Evolutionary conservation across 1,140 invertebrate species (phyloP), one percentile per base, ranked within the genome.

Genomic region (Eufriesea mexicana): DNA sequence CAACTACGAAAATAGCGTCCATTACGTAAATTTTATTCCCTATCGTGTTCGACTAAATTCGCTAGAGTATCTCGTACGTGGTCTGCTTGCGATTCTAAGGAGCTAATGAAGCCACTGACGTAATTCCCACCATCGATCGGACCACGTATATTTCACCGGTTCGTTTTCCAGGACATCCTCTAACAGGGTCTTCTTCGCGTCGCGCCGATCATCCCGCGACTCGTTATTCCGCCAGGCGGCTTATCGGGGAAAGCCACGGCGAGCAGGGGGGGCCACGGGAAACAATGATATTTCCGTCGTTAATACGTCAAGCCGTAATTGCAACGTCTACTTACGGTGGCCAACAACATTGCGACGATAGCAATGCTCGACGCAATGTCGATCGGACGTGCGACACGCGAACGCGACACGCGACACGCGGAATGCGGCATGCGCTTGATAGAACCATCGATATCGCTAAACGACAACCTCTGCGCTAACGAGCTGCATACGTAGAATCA

Each of bases 21-120:
- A 59, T 85, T 85, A 72, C 74, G 84, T 79, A 73, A 84, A 85
- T 84, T 84, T 64, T n/a, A 78, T 51, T 66, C 35, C 62, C 23
- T 25, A 25, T 68, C 49, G 25, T 18, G 64, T n/a, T 54, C 49
- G 45, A 23, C 16, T 28, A 75, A 75, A 67, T 67, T 67, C 49
- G 5, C 16, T 14, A 47, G 16, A n/a, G 61, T 51, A 61, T n/a
- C 74, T 45, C 47, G 49, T 67, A 54, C 51, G 64, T 47, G 64
- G 64, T 23, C 49, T 42, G 64, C n/a, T 70, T 79, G 35, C 25
- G 42, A 71, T 72, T 20, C 14, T 23, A 51, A 72, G 14, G 23
- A 20, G 45, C 28, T 71, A 49, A 70, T 45, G 28, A 61, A 61
- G 54, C 42, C 51, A 61, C 45, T 20, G 42, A 42, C 35, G 23